Evolutionary conservation across 64 coral and sea anemone genomes (phyloP), one percentile per base, ranked within the genome.

Genomic region (Hydrozoanthus tunicans): DNA sequence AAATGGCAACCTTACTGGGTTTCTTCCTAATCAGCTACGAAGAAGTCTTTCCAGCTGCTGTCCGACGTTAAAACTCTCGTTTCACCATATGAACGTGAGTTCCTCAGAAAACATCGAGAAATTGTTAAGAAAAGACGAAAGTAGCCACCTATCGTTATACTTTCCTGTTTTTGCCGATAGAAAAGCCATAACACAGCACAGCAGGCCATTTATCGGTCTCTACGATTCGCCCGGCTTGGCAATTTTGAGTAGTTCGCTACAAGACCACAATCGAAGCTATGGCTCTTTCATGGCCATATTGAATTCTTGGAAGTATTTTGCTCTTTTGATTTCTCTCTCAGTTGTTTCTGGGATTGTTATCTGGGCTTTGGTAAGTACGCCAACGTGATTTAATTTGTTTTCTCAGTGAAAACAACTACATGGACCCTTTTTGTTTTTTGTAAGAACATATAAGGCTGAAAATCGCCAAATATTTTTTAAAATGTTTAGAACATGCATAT

Each of bases 301-400:
- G 23, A 11, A 76, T 5, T 53, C 51, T 76, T 76, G 73, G 73
- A 76, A 32, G 5, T 14, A 76, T 76, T 76, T 76, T 51, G 73
- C 73, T 12, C 51, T 76, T 0, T 12, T 76, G 32, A 51, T 76
- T 9, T 14, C 52, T 25, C 51, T 76, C 7, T 51, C 73, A 76
- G 73, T 76, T 76, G 9, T 43, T 9, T 76, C 73, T 51, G 73
- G 73, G 4, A 76, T 76, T 14, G 12, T 53, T 51, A 76, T 76
- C 9, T 76, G 73, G 73, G 73, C 73, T 14, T 76, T 76, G 51
- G 73, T 76, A 76, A 76, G 73, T 76, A 66, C 4, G 4, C 12
- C 64, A 13, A 4, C 12, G 12, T 4, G 5, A 14, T 66, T 66
- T 66, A 0, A 43, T 66, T 66, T 15, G 17, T 14, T 66, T 15